Conservation (phyloP, 2,797 vertebrate genomes). For the Paguma larvata region DNA sequence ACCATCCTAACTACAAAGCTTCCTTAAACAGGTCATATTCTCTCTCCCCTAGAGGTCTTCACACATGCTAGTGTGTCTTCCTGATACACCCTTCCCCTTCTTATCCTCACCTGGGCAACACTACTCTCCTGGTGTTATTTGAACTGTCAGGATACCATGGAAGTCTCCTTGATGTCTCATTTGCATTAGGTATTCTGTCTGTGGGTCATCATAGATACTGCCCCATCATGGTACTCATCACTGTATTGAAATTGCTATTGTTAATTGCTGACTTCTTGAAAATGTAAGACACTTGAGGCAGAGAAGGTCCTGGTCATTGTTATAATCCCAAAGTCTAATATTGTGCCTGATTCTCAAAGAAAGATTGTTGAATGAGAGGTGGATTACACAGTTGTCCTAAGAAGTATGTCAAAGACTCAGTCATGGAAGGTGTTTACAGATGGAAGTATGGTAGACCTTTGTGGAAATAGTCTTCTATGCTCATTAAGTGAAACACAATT, state of each 20-base stretch:
- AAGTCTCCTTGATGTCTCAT: neutral
- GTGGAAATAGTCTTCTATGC: neutral
- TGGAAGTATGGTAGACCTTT: neutral
- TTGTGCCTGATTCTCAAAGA: neutral
- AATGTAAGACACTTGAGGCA: neutral
- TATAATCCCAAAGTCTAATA: neutral
- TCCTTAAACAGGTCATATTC: neutral
- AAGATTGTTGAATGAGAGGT: neutral
- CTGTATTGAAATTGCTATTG: neutral
- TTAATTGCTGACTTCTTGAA: neutral
- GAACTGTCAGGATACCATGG: neutral
- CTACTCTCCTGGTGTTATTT: neutral
- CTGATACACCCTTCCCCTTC: neutral
- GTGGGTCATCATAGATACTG: neutral
- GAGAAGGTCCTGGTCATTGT: neutral
- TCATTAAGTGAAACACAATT: neutral
- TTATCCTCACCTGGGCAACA: neutral
- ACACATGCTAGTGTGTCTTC: neutral
- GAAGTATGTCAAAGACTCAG: neutral
- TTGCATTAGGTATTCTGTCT: neutral
- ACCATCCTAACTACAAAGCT: neutral
- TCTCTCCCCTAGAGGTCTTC: neutral
- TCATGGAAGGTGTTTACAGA: neutral
- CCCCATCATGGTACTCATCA: neutral
- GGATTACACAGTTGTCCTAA: neutral